Percentiles rank a stretch among this genome's conserved stretches.
phyloP scores from a whole-genome alignment of 1,140 invertebrate species.

The Drosophila ohnishii region DNA sequence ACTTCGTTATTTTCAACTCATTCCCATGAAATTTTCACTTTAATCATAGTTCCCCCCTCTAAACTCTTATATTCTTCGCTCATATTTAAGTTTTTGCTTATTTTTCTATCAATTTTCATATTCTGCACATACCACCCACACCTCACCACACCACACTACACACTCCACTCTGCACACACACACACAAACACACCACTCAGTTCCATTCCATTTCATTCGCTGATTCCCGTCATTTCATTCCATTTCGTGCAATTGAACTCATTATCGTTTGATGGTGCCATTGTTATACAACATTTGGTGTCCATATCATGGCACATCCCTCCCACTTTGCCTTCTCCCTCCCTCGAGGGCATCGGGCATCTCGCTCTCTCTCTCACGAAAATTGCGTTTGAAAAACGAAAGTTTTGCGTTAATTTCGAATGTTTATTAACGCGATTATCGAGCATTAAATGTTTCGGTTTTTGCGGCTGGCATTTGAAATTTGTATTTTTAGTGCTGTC shows the following conservation, averaged over 20 bases:
- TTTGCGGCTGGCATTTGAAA: constrained; percentile 38
- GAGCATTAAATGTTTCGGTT: constrained; percentile 36
- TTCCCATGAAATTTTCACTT: not conserved
- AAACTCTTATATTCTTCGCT: not conserved
- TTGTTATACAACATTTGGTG: constrained; percentile 32
- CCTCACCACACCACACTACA: not conserved
- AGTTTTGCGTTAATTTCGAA: constrained; percentile 51
- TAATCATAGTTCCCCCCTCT: not conserved
- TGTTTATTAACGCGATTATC: constrained; percentile 57
- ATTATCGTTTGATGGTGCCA: constrained; percentile 17
- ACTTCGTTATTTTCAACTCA: not conserved
- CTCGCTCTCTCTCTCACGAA: constrained; percentile 1
- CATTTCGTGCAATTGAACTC: constrained; percentile 46
- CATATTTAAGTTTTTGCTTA: not conserved
- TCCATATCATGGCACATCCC: constrained; percentile 5
- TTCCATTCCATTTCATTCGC: constrained; percentile 25
- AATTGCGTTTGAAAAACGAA: constrained; percentile 43
- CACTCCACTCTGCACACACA: not conserved
- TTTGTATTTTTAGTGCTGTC: constrained; percentile 40
- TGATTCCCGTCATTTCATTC: constrained; percentile 15
- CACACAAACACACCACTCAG: constrained; percentile 3
- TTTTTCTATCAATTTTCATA: constrained; percentile 2
- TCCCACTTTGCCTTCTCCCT: not conserved
- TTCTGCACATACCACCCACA: not conserved
- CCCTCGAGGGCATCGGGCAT: not conserved